phyloP scores from a whole-genome alignment of 2,888 invertebrate genomes.

The Keiferia lycopersicella region DNA sequence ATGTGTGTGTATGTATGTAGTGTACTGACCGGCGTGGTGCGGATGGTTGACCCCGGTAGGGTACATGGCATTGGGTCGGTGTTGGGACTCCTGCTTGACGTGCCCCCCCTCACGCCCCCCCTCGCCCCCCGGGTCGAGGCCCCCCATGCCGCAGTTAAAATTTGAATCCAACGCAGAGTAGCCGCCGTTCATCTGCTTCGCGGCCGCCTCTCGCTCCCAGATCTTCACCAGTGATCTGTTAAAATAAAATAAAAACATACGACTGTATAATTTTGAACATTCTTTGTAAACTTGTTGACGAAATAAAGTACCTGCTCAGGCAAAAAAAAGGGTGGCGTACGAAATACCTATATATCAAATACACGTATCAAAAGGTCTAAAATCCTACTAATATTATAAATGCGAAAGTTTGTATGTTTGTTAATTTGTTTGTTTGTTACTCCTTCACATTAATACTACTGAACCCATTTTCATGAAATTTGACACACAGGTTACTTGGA shows the following conservation, averaged over 20 bases:
- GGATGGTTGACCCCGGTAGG: conserved; percentile 19
- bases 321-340: too few species aligned
- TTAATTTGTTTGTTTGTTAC: too few species aligned
- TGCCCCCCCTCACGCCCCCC: conserved; percentile 43
- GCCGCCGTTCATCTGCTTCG: conserved; percentile 77
- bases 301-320: too few species aligned
- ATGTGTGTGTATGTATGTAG: background rate
- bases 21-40: conserved; percentile 14
- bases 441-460: too few species aligned
- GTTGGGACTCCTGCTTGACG: conserved; percentile 13
- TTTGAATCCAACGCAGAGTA: conserved; percentile 79
- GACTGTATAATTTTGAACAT: background rate
- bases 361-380: too few species aligned
- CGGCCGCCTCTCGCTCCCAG: conserved; percentile 88
- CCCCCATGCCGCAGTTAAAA: conserved; percentile 86
- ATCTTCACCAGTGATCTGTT: conserved; percentile 88
- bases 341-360: too few species aligned
- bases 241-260: too few species aligned
- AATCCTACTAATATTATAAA: too few species aligned
- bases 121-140: conserved; percentile 84
- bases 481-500: too few species aligned
- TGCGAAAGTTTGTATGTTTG: too few species aligned
- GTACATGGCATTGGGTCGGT: conserved; percentile 3
- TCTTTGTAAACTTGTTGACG: background rate
- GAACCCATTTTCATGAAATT: too few species aligned